Percentiles rank a stretch among this genome's conserved stretches.
Conservation (phyloP, 2,113 vertebrate genomes). For the Triplophysa dalaica region DNA sequence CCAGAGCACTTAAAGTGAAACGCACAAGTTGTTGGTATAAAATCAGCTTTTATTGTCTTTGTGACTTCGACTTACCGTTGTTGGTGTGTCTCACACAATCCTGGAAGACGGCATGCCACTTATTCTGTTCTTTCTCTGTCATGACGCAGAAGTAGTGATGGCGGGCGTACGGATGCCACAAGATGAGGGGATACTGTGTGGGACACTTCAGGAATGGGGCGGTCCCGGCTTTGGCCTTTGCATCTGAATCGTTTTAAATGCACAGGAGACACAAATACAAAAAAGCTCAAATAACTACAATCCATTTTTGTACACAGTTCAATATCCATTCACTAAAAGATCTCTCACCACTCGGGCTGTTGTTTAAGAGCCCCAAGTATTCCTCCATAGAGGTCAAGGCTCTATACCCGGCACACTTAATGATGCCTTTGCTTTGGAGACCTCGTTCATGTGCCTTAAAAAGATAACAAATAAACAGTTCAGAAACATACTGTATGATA, state of each 20-base stretch:
- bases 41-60: neutral
- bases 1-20: neutral
- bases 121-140: slow-evolving; percentile 89
- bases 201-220: slow-evolving; percentile 83
- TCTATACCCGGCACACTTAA: slow-evolving; percentile 92
- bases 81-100: slow-evolving; percentile 90
- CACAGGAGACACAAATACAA: neutral
- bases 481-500: neutral
- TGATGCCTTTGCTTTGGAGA: slow-evolving; percentile 76
- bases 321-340: neutral
- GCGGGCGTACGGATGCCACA: slow-evolving; percentile 89
- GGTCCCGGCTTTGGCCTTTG: slow-evolving; percentile 74
- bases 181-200: slow-evolving; percentile 84
- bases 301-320: neutral
- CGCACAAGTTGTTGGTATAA: neutral
- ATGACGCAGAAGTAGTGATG: slow-evolving; percentile 92
- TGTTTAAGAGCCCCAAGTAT: slow-evolving; percentile 85
- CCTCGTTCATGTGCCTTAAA: slow-evolving; percentile 83
- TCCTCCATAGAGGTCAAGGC: slow-evolving; percentile 87
- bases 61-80: slow-evolving; percentile 76
- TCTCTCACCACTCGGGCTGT: slow-evolving; percentile 82
- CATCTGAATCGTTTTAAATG: slow-evolving; percentile 63
- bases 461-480: neutral
- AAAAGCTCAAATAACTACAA: neutral
- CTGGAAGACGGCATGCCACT: slow-evolving; percentile 91